A percentile compares a stretch with the other conserved stretches of the same genome.
Conservation (phyloP, 2,888 invertebrate genomes). For the Drosophila fungiperda region DNA sequence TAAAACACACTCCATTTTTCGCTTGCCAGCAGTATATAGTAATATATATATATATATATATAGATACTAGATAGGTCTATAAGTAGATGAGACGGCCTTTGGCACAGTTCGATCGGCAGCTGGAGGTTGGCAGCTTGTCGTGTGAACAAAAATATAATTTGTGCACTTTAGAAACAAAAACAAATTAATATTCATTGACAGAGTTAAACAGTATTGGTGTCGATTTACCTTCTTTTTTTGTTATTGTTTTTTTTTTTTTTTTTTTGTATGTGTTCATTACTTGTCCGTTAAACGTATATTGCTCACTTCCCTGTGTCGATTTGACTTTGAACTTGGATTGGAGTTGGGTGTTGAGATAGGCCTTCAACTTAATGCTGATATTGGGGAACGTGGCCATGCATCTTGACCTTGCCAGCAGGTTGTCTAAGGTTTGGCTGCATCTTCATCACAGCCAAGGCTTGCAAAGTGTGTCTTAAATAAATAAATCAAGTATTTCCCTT, state of each 20-base stretch:
- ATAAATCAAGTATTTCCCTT: constrained; percentile 5
- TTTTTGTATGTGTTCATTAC: constrained; percentile 18
- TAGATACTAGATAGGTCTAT: neutral
- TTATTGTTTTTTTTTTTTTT: neutral
- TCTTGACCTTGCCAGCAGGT: constrained; percentile 24
- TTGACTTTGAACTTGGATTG: constrained; percentile 48
- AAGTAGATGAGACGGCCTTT: constrained; percentile 17
- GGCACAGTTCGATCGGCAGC: constrained; percentile 8
- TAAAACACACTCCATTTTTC: neutral
- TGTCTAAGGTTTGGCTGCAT: constrained; percentile 12
- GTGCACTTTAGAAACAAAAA: constrained; percentile 13
- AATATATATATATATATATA: neutral
- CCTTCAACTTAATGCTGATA: constrained; percentile 17
- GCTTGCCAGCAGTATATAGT: neutral
- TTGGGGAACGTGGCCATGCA: constrained; percentile 17
- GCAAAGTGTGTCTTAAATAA: neutral
- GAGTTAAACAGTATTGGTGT: constrained; percentile 15
- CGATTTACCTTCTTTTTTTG: constrained; percentile 3
- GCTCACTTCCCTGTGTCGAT: constrained; percentile 35
- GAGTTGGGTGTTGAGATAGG: constrained; percentile 13
- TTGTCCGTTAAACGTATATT: constrained; percentile 22
- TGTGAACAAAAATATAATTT: constrained; percentile 8
- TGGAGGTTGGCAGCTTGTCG: constrained; percentile 31
- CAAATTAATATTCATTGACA: constrained; percentile 29
- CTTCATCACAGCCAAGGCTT: constrained; percentile 19